phyloP scores from a whole-genome alignment of 2,113 vertebrate genomes.

The Callithrix jacchus region DNA sequence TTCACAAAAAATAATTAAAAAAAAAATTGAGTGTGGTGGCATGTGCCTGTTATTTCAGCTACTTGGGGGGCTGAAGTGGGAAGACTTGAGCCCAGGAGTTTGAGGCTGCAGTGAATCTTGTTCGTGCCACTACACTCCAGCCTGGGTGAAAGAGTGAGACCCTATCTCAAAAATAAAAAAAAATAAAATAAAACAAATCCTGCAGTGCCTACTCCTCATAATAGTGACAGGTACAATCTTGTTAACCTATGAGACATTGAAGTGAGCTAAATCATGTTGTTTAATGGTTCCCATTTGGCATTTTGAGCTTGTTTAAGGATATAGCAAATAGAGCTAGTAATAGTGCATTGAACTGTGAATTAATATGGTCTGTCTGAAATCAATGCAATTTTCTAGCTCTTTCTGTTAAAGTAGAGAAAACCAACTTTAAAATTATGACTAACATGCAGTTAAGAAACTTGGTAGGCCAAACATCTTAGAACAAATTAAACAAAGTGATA shows the following conservation, averaged over 20 bases:
- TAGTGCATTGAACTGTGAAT: constrained; percentile 23
- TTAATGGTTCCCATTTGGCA: background rate
- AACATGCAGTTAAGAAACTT: background rate
- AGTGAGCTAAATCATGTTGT: background rate
- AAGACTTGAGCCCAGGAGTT: too few relatives aligned
- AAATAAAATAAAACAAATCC: background rate
- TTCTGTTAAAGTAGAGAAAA: background rate
- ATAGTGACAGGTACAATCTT: background rate
- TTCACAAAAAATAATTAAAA: too few relatives aligned
- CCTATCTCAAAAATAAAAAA: too few relatives aligned
- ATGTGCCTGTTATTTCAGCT: too few relatives aligned
- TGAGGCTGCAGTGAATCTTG: too few relatives aligned
- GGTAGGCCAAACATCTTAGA: background rate
- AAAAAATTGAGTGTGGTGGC: too few relatives aligned
- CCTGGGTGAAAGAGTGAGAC: too few relatives aligned
- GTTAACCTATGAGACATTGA: background rate
- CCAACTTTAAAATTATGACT: background rate
- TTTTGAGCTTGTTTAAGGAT: constrained; percentile 27
- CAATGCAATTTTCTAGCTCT: background rate
- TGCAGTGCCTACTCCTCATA: background rate
- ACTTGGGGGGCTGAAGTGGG: too few relatives aligned
- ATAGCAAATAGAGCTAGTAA: background rate
- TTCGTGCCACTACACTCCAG: too few relatives aligned
- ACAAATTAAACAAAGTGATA: background rate
- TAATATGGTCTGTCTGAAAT: constrained; percentile 4